Percentiles rank a stretch among this genome's conserved stretches.
phyloP scores from a whole-genome alignment of 2,888 invertebrate species.

The Hemaris fuciformis region DNA sequence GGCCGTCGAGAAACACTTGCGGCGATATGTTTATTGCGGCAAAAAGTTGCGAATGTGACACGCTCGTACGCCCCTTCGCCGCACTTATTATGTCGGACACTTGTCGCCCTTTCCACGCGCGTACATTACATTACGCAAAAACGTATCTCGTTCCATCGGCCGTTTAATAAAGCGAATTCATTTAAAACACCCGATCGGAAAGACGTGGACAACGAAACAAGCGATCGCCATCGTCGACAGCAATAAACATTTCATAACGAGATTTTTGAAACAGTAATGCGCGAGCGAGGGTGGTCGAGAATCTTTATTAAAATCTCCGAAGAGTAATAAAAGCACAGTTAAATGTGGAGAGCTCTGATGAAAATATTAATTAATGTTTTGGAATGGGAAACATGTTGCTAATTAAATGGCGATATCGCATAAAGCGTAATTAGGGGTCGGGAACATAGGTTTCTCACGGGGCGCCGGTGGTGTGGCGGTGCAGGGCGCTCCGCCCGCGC shows the following conservation, averaged over 20 bases:
- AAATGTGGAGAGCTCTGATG: slow-evolving; percentile 78
- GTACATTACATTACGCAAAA: slow-evolving; percentile 5
- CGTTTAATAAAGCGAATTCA: background rate
- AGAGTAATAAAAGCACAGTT: slow-evolving; percentile 79
- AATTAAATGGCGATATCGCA: slow-evolving; percentile 81
- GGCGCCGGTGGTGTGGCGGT: slow-evolving; percentile 39
- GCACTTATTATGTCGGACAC: slow-evolving; percentile 43
- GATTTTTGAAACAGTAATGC: slow-evolving; percentile 71
- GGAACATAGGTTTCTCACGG: slow-evolving; percentile 77
- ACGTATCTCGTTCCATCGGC: slow-evolving; percentile 6
- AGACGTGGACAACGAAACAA: slow-evolving; percentile 56
- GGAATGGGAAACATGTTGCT: slow-evolving; percentile 80
- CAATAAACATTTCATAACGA: slow-evolving; percentile 69
- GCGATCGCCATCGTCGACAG: slow-evolving; percentile 50
- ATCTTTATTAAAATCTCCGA: slow-evolving; percentile 80
- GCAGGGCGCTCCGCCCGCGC: slow-evolving; percentile 29
- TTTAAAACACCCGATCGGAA: slow-evolving; percentile 50
- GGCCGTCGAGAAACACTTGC: slow-evolving; percentile 40
- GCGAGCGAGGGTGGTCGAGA: slow-evolving; percentile 75
- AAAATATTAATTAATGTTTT: slow-evolving; percentile 81
- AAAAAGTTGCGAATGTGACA: slow-evolving; percentile 49
- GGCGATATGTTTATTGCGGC: slow-evolving; percentile 51
- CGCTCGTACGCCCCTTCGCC: slow-evolving; percentile 17
- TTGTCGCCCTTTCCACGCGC: slow-evolving; percentile 27
- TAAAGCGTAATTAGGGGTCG: slow-evolving; percentile 80